A percentile compares a stretch with the other conserved stretches of the same genome.
These are phyloP conservation scores for Raja brachyura DNA, from an alignment of 2,113 vertebrate species.

Conservation along the genomic window DNA sequence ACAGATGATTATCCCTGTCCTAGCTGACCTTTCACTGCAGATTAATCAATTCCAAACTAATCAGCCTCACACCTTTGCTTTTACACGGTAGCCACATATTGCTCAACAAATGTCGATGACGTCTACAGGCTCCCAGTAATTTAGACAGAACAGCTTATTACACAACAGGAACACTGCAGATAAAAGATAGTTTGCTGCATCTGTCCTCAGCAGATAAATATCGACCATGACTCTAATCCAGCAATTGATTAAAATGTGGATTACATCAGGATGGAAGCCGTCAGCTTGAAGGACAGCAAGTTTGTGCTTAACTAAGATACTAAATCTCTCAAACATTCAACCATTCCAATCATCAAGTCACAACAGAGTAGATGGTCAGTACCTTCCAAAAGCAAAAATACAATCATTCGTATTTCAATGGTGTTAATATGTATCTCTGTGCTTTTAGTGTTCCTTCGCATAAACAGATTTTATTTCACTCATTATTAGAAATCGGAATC, in stretches of 20 bases:
- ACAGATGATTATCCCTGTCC: background rate
- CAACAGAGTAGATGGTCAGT: background rate
- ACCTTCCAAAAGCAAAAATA: background rate
- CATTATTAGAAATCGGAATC: background rate
- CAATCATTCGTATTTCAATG: background rate
- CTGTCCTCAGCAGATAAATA: background rate
- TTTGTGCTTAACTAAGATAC: background rate
- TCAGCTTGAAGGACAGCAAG: background rate
- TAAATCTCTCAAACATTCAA: background rate
- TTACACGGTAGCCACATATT: background rate
- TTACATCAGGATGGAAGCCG: background rate
- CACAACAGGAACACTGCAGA: constrained; percentile 22
- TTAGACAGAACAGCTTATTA: background rate
- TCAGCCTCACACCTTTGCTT: background rate
- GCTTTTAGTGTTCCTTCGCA: background rate
- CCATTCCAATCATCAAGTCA: too few species aligned
- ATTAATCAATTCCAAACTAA: background rate
- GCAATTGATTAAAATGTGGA: background rate
- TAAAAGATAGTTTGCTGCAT: background rate
- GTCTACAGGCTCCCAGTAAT: background rate
- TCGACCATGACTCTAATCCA: background rate
- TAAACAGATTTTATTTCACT: background rate
- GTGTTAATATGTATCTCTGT: background rate
- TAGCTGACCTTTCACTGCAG: background rate
- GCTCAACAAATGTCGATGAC: background rate